Percentiles rank a stretch among this genome's conserved stretches.
Conservation (phyloP, 2,113 vertebrate genomes). For the Nycticryphes semicollaris region DNA sequence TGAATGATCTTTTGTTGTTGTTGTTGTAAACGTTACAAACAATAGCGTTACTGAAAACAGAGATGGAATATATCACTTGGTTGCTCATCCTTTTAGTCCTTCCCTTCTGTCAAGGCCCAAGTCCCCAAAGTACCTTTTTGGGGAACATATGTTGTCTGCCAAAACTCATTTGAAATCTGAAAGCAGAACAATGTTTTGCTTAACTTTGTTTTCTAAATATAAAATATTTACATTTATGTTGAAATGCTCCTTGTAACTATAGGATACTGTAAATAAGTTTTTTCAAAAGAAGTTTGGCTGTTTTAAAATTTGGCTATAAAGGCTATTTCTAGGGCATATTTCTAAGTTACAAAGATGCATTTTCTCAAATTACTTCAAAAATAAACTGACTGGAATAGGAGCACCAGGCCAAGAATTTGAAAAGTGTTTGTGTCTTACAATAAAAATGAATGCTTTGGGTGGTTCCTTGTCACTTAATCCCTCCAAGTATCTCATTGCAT, state of each 20-base stretch:
- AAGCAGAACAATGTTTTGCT: neutral
- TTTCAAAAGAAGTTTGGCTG: neutral
- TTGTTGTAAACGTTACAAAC: neutral
- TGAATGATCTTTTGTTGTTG: neutral
- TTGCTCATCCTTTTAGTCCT: neutral
- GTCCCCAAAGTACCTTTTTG: neutral
- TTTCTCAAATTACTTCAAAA: neutral
- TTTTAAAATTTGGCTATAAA: neutral
- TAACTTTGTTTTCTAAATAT: neutral
- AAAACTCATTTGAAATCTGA: slow-evolving; percentile 12
- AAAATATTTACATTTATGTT: neutral
- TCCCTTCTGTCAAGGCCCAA: neutral
- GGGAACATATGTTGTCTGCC: slow-evolving; percentile 26
- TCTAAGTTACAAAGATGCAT: neutral
- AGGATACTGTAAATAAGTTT: neutral
- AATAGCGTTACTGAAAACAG: neutral
- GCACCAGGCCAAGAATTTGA: neutral
- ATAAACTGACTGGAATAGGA: neutral
- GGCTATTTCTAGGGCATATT: neutral
- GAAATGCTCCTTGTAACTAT: neutral
- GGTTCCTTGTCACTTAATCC: neutral
- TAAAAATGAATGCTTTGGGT: neutral
- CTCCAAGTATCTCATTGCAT: neutral
- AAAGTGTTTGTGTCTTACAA: neutral
- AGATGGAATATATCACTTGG: neutral